phyloP scores from a whole-genome alignment of 2,888 invertebrate genomes.

The Lysandra coridon region DNA sequence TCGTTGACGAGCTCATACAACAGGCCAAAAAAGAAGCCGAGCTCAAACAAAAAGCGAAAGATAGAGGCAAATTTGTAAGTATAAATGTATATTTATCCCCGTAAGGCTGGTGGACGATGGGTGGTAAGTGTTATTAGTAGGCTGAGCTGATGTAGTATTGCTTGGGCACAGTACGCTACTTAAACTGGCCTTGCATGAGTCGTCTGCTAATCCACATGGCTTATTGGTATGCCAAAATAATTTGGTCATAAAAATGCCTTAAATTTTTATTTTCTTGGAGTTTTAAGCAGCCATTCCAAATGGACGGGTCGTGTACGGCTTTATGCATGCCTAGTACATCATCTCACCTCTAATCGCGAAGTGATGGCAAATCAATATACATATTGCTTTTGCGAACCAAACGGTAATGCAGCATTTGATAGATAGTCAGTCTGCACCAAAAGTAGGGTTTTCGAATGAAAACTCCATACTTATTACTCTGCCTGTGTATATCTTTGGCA shows the following conservation, averaged over 20 bases:
- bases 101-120: constrained; percentile 70
- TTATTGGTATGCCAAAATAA: background rate
- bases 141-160: constrained; percentile 65
- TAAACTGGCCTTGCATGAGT: background rate
- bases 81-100: constrained; percentile 74
- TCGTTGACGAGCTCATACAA: constrained; percentile 82
- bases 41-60: constrained; percentile 78
- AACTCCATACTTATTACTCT: too few relatives aligned
- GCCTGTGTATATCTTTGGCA: too few relatives aligned
- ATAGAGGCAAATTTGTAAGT: constrained; percentile 81
- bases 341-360: constrained; percentile 5
- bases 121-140: constrained; percentile 75
- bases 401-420: background rate
- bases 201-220: background rate
- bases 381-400: background rate
- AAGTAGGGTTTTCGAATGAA: too few relatives aligned
- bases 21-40: constrained; percentile 82
- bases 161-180: constrained; percentile 53
- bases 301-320: background rate
- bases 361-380: background rate
- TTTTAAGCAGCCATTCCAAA: background rate
- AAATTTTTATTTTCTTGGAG: background rate
- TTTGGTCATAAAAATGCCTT: background rate
- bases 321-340: constrained; percentile 24
- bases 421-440: too few relatives aligned